Evolutionary conservation across 2,797 vertebrate genomes (phyloP), one percentile per base, ranked within the genome.

Genomic region (Pseudomugil tenellus): DNA sequence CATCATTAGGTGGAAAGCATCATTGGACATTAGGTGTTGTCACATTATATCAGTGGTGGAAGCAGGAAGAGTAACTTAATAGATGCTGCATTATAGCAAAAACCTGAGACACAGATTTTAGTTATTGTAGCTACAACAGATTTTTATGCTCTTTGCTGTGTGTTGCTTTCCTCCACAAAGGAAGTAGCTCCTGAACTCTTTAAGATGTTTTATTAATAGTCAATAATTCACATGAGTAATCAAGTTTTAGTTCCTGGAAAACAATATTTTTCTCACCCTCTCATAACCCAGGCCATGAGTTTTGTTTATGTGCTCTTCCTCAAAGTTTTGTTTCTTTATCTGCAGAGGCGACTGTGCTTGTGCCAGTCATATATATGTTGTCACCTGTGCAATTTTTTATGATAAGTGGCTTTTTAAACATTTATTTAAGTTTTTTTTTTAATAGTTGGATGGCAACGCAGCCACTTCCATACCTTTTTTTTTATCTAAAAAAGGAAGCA

Each of bases 401-500:
- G 21, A 12, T 11, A 49, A 23, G 21, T 10, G 10, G 3, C 10
- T 4, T 12, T 49, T 49, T 21, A 21, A 49, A 43, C 7, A 10
- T 49, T 67, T 48, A 3, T 57, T 58, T 39, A 0, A 32, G 53
- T 25, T 0, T n/a, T 34, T 32, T 16, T 49, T 43, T 21, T 16
- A 14, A 43, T 21, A 32, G 25, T 39, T 39, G 11, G 34, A 31
- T 31, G 25, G 14, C 12, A 58, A 16, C 7, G 35, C 11, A 56
- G 26, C 16, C 66, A 63, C 69, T 55, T 60, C 46, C 66, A 76
- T 57, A 63, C 75, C 60, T 41, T 58, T 66, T 56, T 16, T 64
- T 82, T 51, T 77, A 72, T 56, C 74, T 83, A 59, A 56, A 72
- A 83, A 77, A 84, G 87, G 87, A 90, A 92, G 76, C 85, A 69